Conservation (phyloP, 2,113 vertebrate genomes). For the Sinosuthora webbiana region DNA sequence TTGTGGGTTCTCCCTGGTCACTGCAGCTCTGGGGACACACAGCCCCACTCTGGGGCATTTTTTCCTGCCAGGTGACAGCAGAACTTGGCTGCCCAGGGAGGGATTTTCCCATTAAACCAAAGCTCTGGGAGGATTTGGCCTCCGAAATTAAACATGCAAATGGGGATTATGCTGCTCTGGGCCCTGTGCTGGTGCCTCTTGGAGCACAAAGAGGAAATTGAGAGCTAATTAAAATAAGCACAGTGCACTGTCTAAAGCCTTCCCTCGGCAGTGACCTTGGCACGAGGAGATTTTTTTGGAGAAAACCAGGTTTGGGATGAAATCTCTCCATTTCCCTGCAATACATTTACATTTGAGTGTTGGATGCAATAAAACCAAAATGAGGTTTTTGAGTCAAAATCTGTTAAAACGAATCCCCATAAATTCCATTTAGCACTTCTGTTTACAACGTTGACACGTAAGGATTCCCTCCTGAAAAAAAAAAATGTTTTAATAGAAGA, state of each 20-base stretch:
- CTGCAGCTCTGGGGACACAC: neutral
- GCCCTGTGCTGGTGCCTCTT: neutral
- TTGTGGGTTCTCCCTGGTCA: too few species aligned
- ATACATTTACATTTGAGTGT: rapidly evolving
- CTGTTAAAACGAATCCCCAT: neutral
- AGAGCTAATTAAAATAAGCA: neutral
- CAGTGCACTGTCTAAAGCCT: rapidly evolving
- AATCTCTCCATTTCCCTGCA: neutral
- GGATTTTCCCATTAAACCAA: neutral
- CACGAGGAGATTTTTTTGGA: neutral
- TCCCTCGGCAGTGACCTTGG: neutral
- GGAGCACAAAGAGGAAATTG: neutral
- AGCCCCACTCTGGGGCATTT: rapidly evolving
- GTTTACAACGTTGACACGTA: rapidly evolving
- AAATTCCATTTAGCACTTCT: neutral
- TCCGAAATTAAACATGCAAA: neutral
- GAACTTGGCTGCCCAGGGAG: neutral
- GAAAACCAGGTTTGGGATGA: neutral
- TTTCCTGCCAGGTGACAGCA: neutral
- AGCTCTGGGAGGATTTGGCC: neutral
- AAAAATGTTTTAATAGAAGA: neutral
- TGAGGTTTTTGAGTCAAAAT: neutral
- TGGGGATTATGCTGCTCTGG: rapidly evolving
- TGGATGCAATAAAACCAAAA: neutral
- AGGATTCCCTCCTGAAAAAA: neutral